Evolutionary conservation across 2,797 vertebrate genomes (phyloP).

Genomic region (Falco naumanni): DNA sequence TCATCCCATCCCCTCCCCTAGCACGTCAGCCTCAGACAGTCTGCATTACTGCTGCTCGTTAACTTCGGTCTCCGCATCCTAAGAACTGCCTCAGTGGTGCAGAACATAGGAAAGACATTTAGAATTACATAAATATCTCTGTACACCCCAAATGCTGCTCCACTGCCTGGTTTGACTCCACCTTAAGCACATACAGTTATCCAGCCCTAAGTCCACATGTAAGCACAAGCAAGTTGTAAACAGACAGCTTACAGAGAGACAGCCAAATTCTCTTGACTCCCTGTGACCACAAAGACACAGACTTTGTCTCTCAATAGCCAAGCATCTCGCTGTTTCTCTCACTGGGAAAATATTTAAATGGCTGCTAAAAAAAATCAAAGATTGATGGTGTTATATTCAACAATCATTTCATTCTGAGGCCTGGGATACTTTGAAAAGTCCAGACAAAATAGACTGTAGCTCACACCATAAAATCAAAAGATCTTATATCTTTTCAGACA

Average conservation of each 20-base stretch:
- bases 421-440: neutral
- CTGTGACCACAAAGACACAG: neutral
- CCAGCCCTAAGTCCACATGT: neutral
- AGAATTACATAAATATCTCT: accelerated
- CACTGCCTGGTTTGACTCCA: neutral
- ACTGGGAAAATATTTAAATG: neutral
- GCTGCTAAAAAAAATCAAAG: neutral
- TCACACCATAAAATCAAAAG: neutral
- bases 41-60: neutral
- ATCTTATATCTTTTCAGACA: neutral
- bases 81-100: neutral
- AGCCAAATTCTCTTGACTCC: neutral
- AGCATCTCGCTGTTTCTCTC: neutral
- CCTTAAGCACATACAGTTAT: accelerated
- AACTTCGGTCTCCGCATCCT: neutral
- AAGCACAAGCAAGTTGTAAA: neutral
- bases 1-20: neutral
- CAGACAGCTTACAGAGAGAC: neutral
- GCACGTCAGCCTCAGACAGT: accelerated
- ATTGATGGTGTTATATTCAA: neutral
- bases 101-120: neutral
- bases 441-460: neutral
- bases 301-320: neutral
- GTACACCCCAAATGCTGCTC: neutral
- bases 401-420: neutral